Conservation (phyloP, 2,888 invertebrate genomes). For the Cyrtodaria siliqua region DNA sequence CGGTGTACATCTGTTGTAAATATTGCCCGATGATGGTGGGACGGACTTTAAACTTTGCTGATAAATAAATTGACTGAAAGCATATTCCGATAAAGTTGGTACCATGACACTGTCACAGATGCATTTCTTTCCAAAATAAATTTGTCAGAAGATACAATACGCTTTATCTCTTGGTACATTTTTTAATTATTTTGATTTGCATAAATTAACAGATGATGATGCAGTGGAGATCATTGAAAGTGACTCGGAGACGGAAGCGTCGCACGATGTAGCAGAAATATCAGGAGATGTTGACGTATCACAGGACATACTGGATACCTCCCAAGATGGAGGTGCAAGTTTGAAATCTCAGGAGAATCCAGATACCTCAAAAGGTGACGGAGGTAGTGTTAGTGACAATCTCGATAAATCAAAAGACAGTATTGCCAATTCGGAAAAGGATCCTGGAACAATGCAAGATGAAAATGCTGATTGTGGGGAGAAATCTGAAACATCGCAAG, state of each 20-base stretch:
- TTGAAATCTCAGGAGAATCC: neutral
- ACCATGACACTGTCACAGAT: too few relatives aligned
- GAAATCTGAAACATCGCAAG: neutral
- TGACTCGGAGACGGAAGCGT: conserved; percentile 39
- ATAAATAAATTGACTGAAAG: too few relatives aligned
- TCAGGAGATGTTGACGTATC: neutral
- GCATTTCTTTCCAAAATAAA: too few relatives aligned
- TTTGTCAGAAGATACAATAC: neutral
- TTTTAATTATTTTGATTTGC: neutral
- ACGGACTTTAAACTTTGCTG: too few relatives aligned
- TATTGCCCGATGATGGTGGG: too few relatives aligned
- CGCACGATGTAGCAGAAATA: neutral
- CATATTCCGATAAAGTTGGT: too few relatives aligned
- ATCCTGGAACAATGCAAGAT: neutral
- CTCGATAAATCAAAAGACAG: neutral
- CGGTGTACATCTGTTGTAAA: too few relatives aligned
- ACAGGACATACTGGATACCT: conserved; percentile 15
- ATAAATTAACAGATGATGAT: conserved; percentile 45
- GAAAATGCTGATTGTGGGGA: neutral
- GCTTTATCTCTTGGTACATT: neutral
- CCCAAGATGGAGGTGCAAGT: neutral
- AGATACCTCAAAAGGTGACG: conserved; percentile 14
- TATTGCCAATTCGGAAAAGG: neutral
- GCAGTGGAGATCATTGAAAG: conserved; percentile 46
- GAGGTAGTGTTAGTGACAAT: neutral